A percentile compares a stretch with the other conserved stretches of the same genome.
These are phyloP conservation scores for Sebastes melanostomus DNA, from an alignment of 2,797 vertebrate genomes.

Conservation along the genomic window DNA sequence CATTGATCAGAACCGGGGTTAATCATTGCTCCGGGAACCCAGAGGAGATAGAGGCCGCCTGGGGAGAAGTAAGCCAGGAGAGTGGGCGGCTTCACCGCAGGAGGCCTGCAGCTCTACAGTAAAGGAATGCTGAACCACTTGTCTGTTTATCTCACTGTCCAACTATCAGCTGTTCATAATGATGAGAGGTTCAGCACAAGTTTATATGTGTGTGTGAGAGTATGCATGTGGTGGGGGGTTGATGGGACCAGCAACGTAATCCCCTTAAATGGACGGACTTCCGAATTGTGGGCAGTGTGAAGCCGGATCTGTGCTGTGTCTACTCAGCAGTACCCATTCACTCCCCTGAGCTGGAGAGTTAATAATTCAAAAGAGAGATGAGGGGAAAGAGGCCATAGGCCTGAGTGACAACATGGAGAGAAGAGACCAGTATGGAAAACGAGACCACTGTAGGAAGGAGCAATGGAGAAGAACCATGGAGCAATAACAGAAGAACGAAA, in stretches of 20 bases:
- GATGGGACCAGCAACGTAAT: conserved; percentile 63
- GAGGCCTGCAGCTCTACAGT: conserved; percentile 59
- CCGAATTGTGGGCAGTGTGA: conserved; percentile 74
- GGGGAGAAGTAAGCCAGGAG: conserved; percentile 71
- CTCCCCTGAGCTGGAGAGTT: conserved; percentile 77
- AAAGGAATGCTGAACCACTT: conserved; percentile 58
- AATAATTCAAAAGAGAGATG: conserved; percentile 83
- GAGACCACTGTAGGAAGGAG: background rate
- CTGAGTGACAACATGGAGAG: conserved; percentile 64
- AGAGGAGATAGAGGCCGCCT: conserved; percentile 67
- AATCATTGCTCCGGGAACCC: conserved; percentile 84
- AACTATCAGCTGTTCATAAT: conserved; percentile 6
- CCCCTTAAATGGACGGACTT: conserved; percentile 73
- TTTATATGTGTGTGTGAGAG: conserved; percentile 14
- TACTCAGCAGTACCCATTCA: conserved; percentile 83
- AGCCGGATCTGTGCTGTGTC: conserved; percentile 78
- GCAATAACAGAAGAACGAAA: background rate
- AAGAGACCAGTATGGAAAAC: conserved; percentile 33
- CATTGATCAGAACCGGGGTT: conserved; percentile 85
- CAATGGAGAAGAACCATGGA: background rate
- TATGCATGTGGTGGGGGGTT: background rate
- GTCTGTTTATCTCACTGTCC: conserved; percentile 28
- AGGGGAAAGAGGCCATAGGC: conserved; percentile 66
- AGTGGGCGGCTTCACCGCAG: conserved; percentile 73
- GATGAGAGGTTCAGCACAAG: background rate